Base-by-base conservation (phyloP, 64 coral and sea anemone genomes). In the Montipora sp. region DNA sequence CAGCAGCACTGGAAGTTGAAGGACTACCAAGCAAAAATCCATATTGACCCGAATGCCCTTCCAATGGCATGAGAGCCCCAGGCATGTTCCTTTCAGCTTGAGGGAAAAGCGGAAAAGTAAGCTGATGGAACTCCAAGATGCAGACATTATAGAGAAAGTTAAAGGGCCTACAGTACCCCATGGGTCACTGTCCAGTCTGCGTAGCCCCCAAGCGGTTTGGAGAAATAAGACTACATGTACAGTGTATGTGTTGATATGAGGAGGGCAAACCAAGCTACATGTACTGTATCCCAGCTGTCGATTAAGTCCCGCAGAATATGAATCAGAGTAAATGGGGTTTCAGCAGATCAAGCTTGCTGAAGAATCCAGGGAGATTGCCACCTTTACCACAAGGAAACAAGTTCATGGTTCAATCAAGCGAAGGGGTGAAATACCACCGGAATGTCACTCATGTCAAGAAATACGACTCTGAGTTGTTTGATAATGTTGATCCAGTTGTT, bases 11-110 rank as follows among this genome's bases (percentile, higher is more conserved):
- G 87, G 14, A 16, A 78, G 49, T 48, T 89, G 0, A 88, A 14
- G 24, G 19, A 85, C 78, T 92, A 92, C 53, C 90, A 86, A 75
- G 20, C 57, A 1, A 75, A 85, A 21, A 67, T 87, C 44, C 90
- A 92, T 45, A 78, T 87, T 48, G 80, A 92, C 22, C 5, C 19
- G 13, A 69, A 84, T 45, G 58, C 51, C 4, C 47, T 12, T 27
- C 90, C 66, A 57, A 80, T 92, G 18, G 90, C 90, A 36, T 8
- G 73, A 86, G 61, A 13, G 16, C 18, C 67, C 22, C 8, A 47
- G 49, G 51, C 71, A n/a, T 16, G 74, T 57, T n/a, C 86, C 72
- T 1, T 75, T 88, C 67, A 63, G 22, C 77, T 51, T 22, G 21
- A 77, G 87, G 45, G 51, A 78, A 19, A 51, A 72, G 49, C 73